Conservation (phyloP, 2,888 invertebrate genomes). For the Aphidoletes aphidimyza region DNA sequence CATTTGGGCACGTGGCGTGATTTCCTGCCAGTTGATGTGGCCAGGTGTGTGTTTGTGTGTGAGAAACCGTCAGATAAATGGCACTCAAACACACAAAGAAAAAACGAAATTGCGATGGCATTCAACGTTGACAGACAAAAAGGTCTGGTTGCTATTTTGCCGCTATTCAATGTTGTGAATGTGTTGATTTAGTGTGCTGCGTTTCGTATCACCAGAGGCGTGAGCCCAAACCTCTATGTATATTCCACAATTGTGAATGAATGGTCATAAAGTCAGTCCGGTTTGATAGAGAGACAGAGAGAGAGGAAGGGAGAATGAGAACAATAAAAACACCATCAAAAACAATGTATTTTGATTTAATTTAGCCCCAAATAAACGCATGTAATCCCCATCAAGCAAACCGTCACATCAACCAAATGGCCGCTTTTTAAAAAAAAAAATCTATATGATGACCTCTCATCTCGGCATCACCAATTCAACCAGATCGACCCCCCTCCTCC, state of each 20-base stretch:
- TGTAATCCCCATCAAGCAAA: not conserved
- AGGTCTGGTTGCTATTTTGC: not conserved
- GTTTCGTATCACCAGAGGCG: not conserved
- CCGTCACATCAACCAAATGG: not conserved
- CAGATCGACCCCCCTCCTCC: not conserved
- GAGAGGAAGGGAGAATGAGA: not conserved
- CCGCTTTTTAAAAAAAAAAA: not conserved
- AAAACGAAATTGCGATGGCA: not conserved
- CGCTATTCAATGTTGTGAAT: too few relatives aligned
- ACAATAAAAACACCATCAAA: constrained; percentile 12
- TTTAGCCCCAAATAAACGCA: not conserved
- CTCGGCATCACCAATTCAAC: not conserved
- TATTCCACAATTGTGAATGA: too few relatives aligned
- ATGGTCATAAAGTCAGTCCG: too few relatives aligned
- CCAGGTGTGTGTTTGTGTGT: too few relatives aligned
- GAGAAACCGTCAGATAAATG: not conserved
- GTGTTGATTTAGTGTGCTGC: not conserved
- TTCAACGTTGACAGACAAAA: not conserved
- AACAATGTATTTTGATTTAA: constrained; percentile 38
- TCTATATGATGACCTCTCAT: too few relatives aligned
- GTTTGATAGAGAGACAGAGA: not conserved
- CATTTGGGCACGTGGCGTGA: constrained; percentile 28
- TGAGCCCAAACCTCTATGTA: too few relatives aligned
- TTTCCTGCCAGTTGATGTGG: not conserved
- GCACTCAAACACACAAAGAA: not conserved